phyloP scores from a whole-genome alignment of 2,888 invertebrate species.

The Penaeus monodon region DNA sequence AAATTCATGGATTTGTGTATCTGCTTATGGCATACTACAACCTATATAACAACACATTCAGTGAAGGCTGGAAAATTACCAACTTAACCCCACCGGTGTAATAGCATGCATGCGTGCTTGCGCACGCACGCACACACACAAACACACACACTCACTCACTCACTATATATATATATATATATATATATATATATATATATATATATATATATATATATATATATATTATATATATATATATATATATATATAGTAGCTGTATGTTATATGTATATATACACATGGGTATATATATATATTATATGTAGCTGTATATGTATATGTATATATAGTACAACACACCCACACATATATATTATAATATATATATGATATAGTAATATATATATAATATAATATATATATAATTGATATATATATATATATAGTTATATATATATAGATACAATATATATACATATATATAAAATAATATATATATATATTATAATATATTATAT shows the following conservation, averaged over 20 bases:
- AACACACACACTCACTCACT: conserved; percentile 30
- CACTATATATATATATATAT: neutral
- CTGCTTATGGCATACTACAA: too few species aligned
- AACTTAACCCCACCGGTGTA: too few species aligned
- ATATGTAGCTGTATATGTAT: neutral
- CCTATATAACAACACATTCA: too few species aligned
- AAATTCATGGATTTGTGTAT: too few species aligned
- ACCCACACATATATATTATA: neutral
- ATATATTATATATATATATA: neutral
- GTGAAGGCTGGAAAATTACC: too few species aligned
- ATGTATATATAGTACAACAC: neutral
- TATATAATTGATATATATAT: neutral
- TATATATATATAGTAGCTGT: neutral
- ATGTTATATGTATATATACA: too few species aligned
- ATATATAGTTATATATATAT: neutral
- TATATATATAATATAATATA: too few species aligned
- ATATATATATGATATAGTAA: neutral
- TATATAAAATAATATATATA: neutral
- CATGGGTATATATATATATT: neutral
- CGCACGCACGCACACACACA: conserved; percentile 30
- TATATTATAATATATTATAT: neutral
- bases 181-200: neutral
- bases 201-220: conserved; percentile 25
- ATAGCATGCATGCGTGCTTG: neutral
- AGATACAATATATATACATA: neutral